Base-by-base conservation (phyloP, 1,140 invertebrate species). In the Rhizoglyphus robini region DNA sequence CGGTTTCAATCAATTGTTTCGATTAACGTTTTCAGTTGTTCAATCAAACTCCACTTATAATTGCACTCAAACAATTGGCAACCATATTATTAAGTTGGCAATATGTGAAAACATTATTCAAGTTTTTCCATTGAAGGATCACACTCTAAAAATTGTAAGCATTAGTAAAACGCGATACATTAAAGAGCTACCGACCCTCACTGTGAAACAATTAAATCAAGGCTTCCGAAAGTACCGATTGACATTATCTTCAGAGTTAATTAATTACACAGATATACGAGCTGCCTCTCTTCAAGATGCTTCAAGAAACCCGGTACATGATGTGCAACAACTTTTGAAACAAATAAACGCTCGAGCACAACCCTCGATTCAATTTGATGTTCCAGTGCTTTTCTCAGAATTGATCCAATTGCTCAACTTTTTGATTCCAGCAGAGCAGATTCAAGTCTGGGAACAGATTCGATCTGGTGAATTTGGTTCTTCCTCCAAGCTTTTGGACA, bases 401-500 rank as follows among this genome's bases (percentile, higher is more conserved):
- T 38, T 67, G 54, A 32, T 64, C 25, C 13, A 41, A 27, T 13
- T 34, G 2, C 18, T 54, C 46, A 31, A 61, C 23, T 25, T 4
- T 13, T 32, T 57, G n/a, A 23, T 11, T 4, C 8, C 41, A 25
- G n/a, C n/a, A 8, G 31, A 49, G n/a, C 11, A 46, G 11, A 15
- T n/a, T 18, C 4, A 36, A 46, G 3, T 67, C 4, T 57, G 32
- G 3, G 23, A 25, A 31, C 25, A 38, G 4, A 32, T 67, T 25
- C 25, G 57, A 30, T 18, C 15, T 5, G 49, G 49, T 3, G 47
- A 63, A 46, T 18, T 67, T 25, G 63, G 60, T 29, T 30, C 47
- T 18, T 64, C 60, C 0, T 13, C 13, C 30, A 64, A 67, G 51
- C 20, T 67, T 5, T 2, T 23, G 20, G 66, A 67, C 32, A 4